A percentile compares a stretch with the other conserved stretches of the same genome.
Evolutionary conservation across 2,113 vertebrate species (phyloP).

Genomic region (Aepyceros melampus): DNA sequence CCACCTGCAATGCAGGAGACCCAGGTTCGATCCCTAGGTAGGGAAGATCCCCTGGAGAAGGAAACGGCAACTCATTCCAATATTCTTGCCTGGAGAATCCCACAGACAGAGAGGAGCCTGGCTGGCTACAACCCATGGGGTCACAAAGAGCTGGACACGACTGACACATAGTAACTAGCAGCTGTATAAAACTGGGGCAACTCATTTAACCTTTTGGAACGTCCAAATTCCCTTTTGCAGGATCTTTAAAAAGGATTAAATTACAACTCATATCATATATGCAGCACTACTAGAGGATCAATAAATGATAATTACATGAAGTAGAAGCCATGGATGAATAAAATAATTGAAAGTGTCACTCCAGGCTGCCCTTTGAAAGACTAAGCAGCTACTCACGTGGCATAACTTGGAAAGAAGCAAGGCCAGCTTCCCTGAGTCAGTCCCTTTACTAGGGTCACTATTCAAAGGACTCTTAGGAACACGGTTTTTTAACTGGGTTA

Average conservation of each 20-base stretch:
- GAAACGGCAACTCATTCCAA: background rate
- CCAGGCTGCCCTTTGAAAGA: background rate
- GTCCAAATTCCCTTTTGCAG: background rate
- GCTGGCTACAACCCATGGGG: background rate
- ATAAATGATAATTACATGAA: background rate
- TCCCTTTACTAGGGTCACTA: background rate
- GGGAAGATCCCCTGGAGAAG: background rate
- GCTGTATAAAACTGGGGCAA: background rate
- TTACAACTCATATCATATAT: background rate
- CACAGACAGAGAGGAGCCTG: background rate
- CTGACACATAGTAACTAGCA: background rate
- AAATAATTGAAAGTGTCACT: background rate
- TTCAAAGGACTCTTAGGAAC: background rate
- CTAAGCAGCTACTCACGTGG: background rate
- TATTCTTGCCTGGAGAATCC: background rate
- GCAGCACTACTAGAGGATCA: background rate
- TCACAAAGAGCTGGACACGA: background rate
- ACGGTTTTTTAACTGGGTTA: background rate
- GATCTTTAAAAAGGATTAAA: background rate
- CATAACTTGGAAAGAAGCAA: background rate
- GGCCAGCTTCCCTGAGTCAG: background rate
- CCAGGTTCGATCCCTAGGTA: background rate
- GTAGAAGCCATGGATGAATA: background rate
- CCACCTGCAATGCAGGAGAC: background rate
- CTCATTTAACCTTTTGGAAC: background rate